Base-by-base conservation (phyloP, 2,888 invertebrate genomes). In the Palloptera scutellata region DNA sequence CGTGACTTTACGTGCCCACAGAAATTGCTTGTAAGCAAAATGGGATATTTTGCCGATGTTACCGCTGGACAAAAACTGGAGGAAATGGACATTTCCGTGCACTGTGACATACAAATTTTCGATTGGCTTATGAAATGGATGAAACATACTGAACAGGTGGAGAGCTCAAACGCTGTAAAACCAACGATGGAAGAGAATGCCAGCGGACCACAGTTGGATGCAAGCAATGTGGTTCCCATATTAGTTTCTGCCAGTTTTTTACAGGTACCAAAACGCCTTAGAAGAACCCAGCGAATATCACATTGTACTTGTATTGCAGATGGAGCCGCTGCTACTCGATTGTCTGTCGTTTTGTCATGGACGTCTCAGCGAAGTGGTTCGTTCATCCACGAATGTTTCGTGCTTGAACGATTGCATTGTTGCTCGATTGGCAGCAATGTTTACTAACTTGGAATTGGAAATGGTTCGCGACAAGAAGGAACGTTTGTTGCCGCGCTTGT, bases 41-140 rank as follows among this genome's bases (percentile, higher is more conserved):
- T 97, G 96, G 95, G 95, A 12, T 98, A 97, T 81, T 98, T 97
- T 84, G 94, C 94, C 11, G 93, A 94, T 79, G 93, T 95, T 4
- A 94, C 94, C 0, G 90, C 91, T 15, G 94, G 90, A 78, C 94
- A 94, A 81, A 88, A 90, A 67, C 84, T 95, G 9, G 92, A 93
- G 79, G 96, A 97, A 78, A 95, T 97, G 90, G 97, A 97, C 79
- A 97, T 98, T 74, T 96, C 96, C 0, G 97, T 98, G 0, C 97
- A 97, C 82, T 98, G 97, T 82, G 97, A 98, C 85, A 92, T 98
- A 67, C 89, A 93, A 82, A 96, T 97, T 70, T 98, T 98, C 84
- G 97, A 97, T 78, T 97, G 97, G 96, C 86, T 98, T 63, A 96
- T 97, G 93, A 90, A 91, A 73, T 97, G 97, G 95, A 94, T 97